phyloP scores from a whole-genome alignment of 2,113 vertebrate genomes.

The Sinosuthora webbiana region DNA sequence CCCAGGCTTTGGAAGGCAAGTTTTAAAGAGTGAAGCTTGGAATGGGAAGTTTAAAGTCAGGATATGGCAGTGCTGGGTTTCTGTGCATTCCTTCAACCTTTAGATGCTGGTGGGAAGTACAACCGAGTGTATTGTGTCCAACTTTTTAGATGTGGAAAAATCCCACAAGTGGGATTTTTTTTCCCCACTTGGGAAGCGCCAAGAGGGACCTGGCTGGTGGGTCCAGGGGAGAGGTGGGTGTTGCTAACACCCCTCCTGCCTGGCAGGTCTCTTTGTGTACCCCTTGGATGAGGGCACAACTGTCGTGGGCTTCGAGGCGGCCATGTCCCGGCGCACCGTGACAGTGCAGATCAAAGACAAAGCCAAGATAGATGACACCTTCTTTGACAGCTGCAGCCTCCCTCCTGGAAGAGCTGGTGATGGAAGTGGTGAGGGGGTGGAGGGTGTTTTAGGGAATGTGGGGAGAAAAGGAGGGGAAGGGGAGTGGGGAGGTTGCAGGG shows the following conservation, averaged over 20 bases:
- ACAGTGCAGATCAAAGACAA: slow-evolving; percentile 95
- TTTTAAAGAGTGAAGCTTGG: not conserved
- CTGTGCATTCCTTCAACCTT: not conserved
- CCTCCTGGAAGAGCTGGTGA: slow-evolving; percentile 53
- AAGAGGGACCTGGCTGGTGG: not conserved
- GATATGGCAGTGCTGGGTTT: not conserved
- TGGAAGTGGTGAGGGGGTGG: slow-evolving; percentile 73
- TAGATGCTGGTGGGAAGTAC: not conserved
- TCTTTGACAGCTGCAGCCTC: slow-evolving; percentile 66
- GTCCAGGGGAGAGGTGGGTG: not conserved
- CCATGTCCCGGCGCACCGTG: slow-evolving; percentile 80
- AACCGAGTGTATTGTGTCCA: not conserved
- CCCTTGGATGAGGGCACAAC: slow-evolving; percentile 87
- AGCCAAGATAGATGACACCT: slow-evolving; percentile 82
- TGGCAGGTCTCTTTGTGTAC: slow-evolving; percentile 89
- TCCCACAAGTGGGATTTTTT: not conserved
- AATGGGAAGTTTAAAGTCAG: not conserved
- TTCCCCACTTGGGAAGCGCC: not conserved
- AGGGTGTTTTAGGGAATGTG: not conserved
- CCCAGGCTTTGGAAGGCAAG: slow-evolving; percentile 88
- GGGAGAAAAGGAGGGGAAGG: not conserved
- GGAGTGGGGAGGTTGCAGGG: not conserved
- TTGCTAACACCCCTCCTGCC: not conserved
- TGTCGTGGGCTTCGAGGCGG: slow-evolving; percentile 89
- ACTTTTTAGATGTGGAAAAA: not conserved